These are phyloP conservation scores for Tipula vernalis DNA, from an alignment of 2,888 invertebrate species.

Conservation along the genomic window DNA sequence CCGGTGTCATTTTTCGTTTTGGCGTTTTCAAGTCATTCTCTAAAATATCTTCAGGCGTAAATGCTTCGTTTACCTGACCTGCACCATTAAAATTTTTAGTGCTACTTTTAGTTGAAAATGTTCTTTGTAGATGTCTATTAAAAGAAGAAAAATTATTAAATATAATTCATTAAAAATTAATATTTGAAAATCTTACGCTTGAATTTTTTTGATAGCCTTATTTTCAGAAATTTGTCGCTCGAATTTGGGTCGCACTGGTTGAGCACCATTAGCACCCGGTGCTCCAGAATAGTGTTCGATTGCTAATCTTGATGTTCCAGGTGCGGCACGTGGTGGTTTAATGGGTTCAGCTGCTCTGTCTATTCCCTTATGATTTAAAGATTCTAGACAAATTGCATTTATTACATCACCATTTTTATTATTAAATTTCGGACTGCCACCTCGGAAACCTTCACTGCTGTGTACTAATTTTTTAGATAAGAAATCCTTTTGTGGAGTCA, in stretches of 20 bases:
- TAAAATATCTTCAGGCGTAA: conserved; percentile 24
- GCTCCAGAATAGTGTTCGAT: conserved; percentile 21
- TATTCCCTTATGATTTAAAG: conserved; percentile 14
- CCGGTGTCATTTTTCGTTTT: conserved; percentile 32
- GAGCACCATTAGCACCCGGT: background rate
- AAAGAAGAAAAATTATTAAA: too few species aligned
- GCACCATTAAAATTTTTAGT: conserved; percentile 20
- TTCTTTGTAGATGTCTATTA: conserved; percentile 34
- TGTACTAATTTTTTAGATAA: conserved; percentile 27
- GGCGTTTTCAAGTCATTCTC: conserved; percentile 21
- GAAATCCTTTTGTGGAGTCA: conserved; percentile 31
- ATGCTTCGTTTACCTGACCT: conserved; percentile 28
- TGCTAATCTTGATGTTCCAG: conserved; percentile 16
- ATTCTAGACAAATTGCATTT: conserved; percentile 8
- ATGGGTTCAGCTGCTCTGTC: conserved; percentile 15
- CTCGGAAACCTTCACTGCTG: conserved; percentile 17
- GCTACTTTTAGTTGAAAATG: conserved; percentile 38
- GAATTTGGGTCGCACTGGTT: conserved; percentile 13
- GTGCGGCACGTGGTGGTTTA: conserved; percentile 14
- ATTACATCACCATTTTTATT: background rate
- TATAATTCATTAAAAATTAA: background rate
- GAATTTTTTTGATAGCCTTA: conserved; percentile 29
- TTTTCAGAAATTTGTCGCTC: conserved; percentile 19
- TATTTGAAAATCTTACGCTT: conserved; percentile 21
- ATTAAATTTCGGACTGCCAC: conserved; percentile 18